phyloP scores from a whole-genome alignment of 1,140 invertebrate species.

The Drosophila equinoxialis region DNA sequence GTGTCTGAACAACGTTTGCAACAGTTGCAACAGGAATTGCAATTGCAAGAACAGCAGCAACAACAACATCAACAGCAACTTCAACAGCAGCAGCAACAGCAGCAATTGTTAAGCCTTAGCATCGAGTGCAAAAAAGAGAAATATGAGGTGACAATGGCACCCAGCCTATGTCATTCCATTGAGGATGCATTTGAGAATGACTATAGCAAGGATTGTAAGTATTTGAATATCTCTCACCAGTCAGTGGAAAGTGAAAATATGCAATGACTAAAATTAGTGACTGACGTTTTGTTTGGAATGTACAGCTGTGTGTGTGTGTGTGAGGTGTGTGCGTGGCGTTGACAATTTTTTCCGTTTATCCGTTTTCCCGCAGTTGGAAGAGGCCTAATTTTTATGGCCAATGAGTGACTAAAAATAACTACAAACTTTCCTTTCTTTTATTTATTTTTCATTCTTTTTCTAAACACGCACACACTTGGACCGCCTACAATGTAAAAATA shows the following conservation, averaged over 20 bases:
- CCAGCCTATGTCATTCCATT: conserved; percentile 72
- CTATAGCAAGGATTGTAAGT: conserved; percentile 82
- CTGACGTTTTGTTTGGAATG: background rate
- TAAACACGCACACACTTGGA: conserved; percentile 43
- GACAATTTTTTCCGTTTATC: background rate
- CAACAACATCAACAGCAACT: conserved; percentile 38
- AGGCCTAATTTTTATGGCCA: conserved; percentile 59
- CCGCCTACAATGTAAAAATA: conserved; percentile 68
- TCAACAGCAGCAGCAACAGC: conserved; percentile 56
- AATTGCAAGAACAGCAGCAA: conserved; percentile 57
- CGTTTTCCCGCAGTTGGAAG: conserved; percentile 47
- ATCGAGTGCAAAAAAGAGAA: conserved; percentile 81
- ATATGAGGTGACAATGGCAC: conserved; percentile 59
- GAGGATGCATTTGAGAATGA: conserved; percentile 80
- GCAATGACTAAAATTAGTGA: background rate
- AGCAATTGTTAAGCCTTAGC: conserved; percentile 66
- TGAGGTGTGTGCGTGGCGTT: background rate
- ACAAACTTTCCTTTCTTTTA: conserved; percentile 43
- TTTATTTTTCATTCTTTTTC: conserved; percentile 41
- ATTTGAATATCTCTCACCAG: conserved; percentile 24
- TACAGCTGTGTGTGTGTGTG: background rate
- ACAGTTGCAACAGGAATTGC: conserved; percentile 58
- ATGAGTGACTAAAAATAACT: conserved; percentile 46
- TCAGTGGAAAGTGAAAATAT: conserved; percentile 5
- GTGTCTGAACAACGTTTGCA: conserved; percentile 46